Evolutionary conservation across 2,888 invertebrate genomes (phyloP).

Genomic region (Steinernema carpocapsae): DNA sequence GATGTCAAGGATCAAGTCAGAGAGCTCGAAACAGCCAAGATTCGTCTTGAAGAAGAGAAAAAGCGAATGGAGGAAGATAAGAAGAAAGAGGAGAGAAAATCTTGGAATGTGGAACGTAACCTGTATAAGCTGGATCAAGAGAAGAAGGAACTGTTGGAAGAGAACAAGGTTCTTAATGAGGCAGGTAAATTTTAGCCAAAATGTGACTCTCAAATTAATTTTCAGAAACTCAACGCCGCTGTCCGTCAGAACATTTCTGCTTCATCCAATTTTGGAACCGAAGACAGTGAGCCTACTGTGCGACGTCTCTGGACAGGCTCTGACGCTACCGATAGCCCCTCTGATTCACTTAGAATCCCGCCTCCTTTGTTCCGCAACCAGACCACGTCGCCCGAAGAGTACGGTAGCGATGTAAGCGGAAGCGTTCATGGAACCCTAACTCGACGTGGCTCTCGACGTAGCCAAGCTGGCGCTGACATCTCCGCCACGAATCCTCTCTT

Average conservation of each 20-base stretch:
- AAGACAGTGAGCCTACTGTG: background rate
- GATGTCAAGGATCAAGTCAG: background rate
- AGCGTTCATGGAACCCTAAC: background rate
- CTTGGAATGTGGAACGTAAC: background rate
- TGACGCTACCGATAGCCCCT: background rate
- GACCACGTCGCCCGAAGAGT: slow-evolving; percentile 20
- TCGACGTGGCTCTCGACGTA: background rate
- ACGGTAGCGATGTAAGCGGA: slow-evolving; percentile 9
- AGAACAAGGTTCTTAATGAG: background rate
- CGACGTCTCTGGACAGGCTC: background rate
- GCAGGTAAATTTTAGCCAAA: background rate
- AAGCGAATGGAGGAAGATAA: background rate
- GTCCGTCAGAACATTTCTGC: background rate
- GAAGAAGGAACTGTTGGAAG: background rate
- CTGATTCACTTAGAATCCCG: background rate
- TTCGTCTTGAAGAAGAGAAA: background rate
- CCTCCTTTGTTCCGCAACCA: slow-evolving; percentile 12
- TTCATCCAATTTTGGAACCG: background rate
- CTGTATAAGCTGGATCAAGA: background rate
- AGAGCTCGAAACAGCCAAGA: background rate
- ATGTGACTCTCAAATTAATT: background rate
- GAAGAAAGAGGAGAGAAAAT: background rate
- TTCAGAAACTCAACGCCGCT: background rate
- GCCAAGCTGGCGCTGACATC: background rate
- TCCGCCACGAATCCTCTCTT: background rate